These are phyloP conservation scores for Mythimna albipuncta DNA, from an alignment of 2,888 invertebrate species.

Conservation along the genomic window DNA sequence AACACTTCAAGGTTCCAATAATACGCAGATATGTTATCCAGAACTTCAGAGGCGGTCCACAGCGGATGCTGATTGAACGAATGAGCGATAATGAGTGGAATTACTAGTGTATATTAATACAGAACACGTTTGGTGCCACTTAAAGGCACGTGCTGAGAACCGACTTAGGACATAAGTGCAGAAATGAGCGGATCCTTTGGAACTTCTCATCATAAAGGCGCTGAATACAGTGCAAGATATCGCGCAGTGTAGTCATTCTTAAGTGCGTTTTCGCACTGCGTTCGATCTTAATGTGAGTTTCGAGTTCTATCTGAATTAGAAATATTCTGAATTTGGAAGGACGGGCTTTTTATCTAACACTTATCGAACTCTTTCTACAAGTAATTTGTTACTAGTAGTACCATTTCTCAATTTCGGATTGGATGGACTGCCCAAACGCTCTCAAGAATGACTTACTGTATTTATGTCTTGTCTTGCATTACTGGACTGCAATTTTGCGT, in stretches of 20 bases:
- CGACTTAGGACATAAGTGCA: constrained; percentile 25
- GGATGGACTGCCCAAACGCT: too few relatives aligned
- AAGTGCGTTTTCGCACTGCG: not conserved
- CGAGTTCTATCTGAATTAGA: too few relatives aligned
- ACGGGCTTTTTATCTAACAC: too few relatives aligned
- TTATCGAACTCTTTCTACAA: too few relatives aligned
- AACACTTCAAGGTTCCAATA: constrained; percentile 11
- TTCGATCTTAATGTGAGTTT: too few relatives aligned
- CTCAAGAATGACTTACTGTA: too few relatives aligned
- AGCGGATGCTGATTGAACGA: constrained; percentile 53
- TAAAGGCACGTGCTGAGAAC: constrained; percentile 37
- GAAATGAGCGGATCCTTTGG: constrained; percentile 7
- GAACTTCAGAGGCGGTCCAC: constrained; percentile 38
- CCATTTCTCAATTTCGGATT: too few relatives aligned
- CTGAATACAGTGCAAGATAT: not conserved
- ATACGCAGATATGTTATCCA: constrained; percentile 27
- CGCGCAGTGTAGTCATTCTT: not conserved
- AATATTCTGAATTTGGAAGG: too few relatives aligned
- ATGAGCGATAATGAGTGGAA: constrained; percentile 44
- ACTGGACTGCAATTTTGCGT: too few relatives aligned
- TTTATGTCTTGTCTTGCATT: too few relatives aligned
- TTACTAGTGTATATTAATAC: constrained; percentile 37
- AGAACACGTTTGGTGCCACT: constrained; percentile 37
- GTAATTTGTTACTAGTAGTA: too few relatives aligned
- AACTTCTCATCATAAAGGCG: not conserved